phyloP scores from a whole-genome alignment of 2,113 vertebrate genomes.

The Siphamia tubifer region DNA sequence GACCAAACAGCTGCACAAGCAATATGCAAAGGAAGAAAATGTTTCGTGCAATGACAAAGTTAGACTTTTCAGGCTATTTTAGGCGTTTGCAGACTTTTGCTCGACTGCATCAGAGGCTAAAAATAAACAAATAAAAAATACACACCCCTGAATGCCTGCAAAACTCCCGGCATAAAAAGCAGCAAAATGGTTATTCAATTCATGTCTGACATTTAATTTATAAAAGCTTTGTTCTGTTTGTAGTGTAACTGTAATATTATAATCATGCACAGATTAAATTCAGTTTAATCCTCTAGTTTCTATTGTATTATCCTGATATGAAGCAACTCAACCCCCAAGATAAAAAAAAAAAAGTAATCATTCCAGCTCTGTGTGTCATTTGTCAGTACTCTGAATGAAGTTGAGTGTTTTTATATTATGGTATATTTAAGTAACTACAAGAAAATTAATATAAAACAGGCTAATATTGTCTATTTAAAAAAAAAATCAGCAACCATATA shows the following conservation, averaged over 20 bases:
- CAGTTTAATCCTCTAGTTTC: not conserved
- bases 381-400: not conserved
- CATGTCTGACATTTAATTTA: not conserved
- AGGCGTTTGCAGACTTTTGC: not conserved
- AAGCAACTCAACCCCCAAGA: not conserved
- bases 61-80: not conserved
- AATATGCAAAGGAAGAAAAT: conserved; percentile 13
- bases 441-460: too few species aligned
- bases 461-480: not conserved
- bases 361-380: not conserved
- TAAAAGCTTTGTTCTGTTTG: not conserved
- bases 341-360: conserved; percentile 12
- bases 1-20: conserved; percentile 41
- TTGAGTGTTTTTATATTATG: too few species aligned
- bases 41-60: not conserved
- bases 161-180: too few species aligned
- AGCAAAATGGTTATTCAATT: not conserved
- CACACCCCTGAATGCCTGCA: too few species aligned
- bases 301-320: conserved; percentile 5
- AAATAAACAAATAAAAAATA: too few species aligned
- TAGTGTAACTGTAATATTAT: conserved; percentile 13
- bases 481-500: not conserved
- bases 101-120: too few species aligned
- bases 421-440: too few species aligned
- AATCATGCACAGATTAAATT: conserved; percentile 9